Evolutionary conservation across 2,113 vertebrate genomes (phyloP).

Genomic region (Syngnathus typhle): DNA sequence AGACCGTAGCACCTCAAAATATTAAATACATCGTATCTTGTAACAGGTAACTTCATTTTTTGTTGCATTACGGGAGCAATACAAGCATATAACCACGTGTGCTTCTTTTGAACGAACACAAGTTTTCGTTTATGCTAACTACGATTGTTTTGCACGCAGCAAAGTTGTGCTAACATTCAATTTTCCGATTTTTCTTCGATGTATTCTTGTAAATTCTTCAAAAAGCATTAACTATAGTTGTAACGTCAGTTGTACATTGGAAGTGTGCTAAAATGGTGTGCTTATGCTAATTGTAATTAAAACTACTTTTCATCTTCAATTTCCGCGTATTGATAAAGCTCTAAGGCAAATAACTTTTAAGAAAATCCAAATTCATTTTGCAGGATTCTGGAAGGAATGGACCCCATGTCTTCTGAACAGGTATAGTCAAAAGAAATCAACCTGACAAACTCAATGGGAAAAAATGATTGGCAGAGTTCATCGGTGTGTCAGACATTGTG

Average conservation of each 20-base stretch:
- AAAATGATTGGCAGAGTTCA: background rate
- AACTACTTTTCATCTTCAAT: background rate
- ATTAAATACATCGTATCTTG: background rate
- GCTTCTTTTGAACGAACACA: background rate
- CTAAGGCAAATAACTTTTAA: background rate
- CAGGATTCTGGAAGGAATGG: background rate
- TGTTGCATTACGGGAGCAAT: background rate
- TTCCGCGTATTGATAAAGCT: background rate
- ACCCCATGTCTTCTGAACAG: too few species aligned
- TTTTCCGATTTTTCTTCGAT: background rate
- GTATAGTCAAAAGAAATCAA: background rate
- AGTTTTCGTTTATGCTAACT: background rate
- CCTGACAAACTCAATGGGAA: background rate
- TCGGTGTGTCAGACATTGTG: background rate
- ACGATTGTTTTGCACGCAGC: background rate
- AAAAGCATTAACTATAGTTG: background rate
- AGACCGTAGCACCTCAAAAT: background rate
- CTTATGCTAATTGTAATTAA: too few species aligned
- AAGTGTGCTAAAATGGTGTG: background rate
- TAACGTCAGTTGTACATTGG: background rate
- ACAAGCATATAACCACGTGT: background rate
- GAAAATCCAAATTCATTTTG: background rate
- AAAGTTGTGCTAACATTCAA: background rate
- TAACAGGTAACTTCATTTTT: background rate
- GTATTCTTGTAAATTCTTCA: background rate